phyloP scores from a whole-genome alignment of 2,888 invertebrate species.

The Tortrix viridana region DNA sequence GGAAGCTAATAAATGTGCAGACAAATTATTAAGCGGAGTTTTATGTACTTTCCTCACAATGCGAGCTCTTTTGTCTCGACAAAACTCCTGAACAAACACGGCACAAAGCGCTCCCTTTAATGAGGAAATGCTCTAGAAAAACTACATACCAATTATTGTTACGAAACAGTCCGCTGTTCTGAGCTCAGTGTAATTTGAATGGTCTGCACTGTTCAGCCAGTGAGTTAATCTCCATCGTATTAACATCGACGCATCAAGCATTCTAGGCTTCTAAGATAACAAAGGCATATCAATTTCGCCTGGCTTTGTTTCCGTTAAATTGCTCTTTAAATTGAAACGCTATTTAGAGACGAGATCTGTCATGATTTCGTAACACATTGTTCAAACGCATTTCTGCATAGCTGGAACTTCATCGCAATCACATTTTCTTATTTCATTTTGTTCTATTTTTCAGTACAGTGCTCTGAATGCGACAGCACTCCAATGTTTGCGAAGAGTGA shows the following conservation, averaged over 20 bases:
- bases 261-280: conserved; percentile 22
- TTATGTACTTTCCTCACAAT: conserved; percentile 30
- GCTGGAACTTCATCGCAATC: background rate
- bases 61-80: conserved; percentile 56
- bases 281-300: conserved; percentile 28
- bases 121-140: conserved; percentile 82
- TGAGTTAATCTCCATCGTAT: conserved; percentile 11
- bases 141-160: conserved; percentile 68
- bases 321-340: conserved; percentile 10
- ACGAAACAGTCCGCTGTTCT: conserved; percentile 55
- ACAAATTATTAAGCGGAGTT: conserved; percentile 34
- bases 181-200: conserved; percentile 53
- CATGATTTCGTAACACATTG: conserved; percentile 2
- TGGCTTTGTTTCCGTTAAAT: conserved; percentile 15
- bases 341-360: conserved; percentile 4
- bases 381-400: background rate
- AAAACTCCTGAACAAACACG: conserved; percentile 50
- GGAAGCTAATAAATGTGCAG: conserved; percentile 36
- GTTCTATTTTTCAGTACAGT: background rate
- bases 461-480: background rate
- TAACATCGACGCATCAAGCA: conserved; percentile 41
- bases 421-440: conserved; percentile 5
- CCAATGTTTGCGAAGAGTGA: conserved; percentile 2
- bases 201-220: background rate
- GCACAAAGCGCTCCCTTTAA: conserved; percentile 68